Evolutionary conservation across 2,797 vertebrate genomes (phyloP).

Genomic region (Lagodon rhomboides): DNA sequence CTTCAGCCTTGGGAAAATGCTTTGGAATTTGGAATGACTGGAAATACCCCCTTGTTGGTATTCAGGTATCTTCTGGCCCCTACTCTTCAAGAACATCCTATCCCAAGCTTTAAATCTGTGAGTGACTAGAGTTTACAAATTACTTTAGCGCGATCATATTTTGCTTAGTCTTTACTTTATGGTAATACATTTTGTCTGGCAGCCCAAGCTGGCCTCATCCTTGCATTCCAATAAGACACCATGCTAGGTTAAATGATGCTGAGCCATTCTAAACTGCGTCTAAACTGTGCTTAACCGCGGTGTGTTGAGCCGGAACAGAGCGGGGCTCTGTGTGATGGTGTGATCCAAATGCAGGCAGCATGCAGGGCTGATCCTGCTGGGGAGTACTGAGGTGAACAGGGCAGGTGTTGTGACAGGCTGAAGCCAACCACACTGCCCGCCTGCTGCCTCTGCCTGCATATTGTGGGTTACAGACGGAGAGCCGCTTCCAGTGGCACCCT

Average conservation of each 20-base stretch:
- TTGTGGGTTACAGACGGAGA: slow-evolving; percentile 18
- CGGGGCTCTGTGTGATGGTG: slow-evolving; percentile 33
- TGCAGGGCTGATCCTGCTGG: slow-evolving; percentile 49
- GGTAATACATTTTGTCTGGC: neutral
- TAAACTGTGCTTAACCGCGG: slow-evolving; percentile 43
- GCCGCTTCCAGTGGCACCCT: neutral
- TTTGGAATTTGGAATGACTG: no score
- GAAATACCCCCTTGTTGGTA: no score
- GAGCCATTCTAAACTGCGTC: slow-evolving; percentile 34
- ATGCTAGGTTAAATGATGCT: slow-evolving; percentile 41
- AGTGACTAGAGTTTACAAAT: slow-evolving; percentile 4
- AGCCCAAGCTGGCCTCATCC: slow-evolving; percentile 15
- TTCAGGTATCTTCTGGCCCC: no score
- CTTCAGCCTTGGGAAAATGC: no score
- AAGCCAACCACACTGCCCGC: slow-evolving; percentile 28
- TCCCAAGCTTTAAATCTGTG: neutral
- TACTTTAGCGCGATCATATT: neutral
- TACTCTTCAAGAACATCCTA: no score
- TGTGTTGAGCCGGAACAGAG: slow-evolving; percentile 50
- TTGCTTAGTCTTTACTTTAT: neutral
- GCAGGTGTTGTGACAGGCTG: slow-evolving; percentile 54
- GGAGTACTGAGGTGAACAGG: slow-evolving; percentile 36
- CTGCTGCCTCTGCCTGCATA: slow-evolving; percentile 22
- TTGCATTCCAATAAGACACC: slow-evolving; percentile 26
- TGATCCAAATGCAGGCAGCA: slow-evolving; percentile 52